A percentile compares a stretch with the other conserved stretches of the same genome.
Evolutionary conservation across 2,888 invertebrate species (phyloP).

Genomic region (Corbicula japonica): DNA sequence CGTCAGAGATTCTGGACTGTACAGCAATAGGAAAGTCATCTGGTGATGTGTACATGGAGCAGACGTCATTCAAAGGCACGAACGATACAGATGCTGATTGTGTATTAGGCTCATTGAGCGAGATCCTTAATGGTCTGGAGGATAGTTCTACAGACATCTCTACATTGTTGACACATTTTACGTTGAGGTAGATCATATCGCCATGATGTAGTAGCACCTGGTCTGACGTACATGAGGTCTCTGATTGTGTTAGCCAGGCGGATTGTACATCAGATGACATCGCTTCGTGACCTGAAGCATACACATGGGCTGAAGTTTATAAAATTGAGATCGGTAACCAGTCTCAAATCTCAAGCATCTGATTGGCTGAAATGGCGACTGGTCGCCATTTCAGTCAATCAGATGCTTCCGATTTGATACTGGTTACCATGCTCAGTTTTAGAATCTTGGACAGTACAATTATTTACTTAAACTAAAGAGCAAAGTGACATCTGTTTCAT

Average conservation of each 20-base stretch:
- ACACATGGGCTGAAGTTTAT: background rate
- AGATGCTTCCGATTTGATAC: background rate
- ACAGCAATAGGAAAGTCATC: background rate
- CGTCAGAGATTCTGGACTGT: background rate
- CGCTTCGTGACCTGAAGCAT: background rate
- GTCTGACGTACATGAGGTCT: constrained; percentile 2
- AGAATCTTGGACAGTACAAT: background rate
- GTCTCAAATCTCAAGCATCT: background rate
- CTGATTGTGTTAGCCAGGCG: background rate
- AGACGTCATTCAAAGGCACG: constrained; percentile 12
- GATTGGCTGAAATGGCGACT: background rate
- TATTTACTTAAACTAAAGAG: no score
- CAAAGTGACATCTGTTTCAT: no score
- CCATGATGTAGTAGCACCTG: constrained; percentile 1
- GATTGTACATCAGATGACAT: constrained; percentile 3
- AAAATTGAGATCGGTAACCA: background rate
- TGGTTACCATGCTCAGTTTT: background rate
- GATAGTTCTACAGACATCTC: background rate
- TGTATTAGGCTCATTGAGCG: background rate
- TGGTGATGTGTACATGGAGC: background rate
- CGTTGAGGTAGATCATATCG: constrained; percentile 1
- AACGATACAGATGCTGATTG: background rate
- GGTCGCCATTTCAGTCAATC: background rate
- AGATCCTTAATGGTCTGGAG: background rate
- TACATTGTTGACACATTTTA: constrained; percentile 10